Evolutionary conservation across 2,797 vertebrate species (phyloP), one percentile per base, ranked within the genome.

Genomic region (Triplophysa yarkandensis): DNA sequence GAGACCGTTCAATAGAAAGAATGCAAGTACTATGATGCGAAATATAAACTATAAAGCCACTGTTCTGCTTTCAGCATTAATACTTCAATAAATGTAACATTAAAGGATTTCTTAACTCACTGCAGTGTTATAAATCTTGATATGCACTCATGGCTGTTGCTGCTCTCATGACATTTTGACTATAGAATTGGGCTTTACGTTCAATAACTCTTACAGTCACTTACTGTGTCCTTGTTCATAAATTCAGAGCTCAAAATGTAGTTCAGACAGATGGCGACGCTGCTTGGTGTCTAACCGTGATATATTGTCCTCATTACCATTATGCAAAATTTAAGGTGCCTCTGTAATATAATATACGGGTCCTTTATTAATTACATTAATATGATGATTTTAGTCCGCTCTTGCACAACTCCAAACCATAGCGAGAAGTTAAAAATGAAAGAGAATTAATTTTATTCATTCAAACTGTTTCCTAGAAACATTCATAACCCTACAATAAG

Each of bases 211-310:
- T 68, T 25, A 52, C 50, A 4, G 58, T 76, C 63, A 73, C 34
- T 71, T 34, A 39, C 4, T n/a, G 10, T 46, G 52, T 60, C 60
- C 36, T 14, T 39, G 73, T 61, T 57, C 48, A 30, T 75, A 60
- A 48, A 75, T 60, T 75, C 34, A 68, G 28, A 8, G 41, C 23
- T 68, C 55, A 19, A 61, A 17, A 39, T 28, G 55, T 25, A 43
- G 16, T 23, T 39, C 21, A 68, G 68, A 76, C 73, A 82, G 74
- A 80, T 77, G 74, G 77, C 43, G 28, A 52, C 71, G 28, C 71
- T 63, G 71, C 36, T 68, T 73, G 64, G 34, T 27, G 48, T 71
- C 80, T 77, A 78, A 80, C 61, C 71, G 46, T 79, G 81, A 82
- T 80, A 27, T 77, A 82, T 78, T 61, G 60, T 16, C 32, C 74